Evolutionary conservation across 2,113 vertebrate species (phyloP), one percentile per base, ranked within the genome.

Genomic region (Archocentrus centrarchus): DNA sequence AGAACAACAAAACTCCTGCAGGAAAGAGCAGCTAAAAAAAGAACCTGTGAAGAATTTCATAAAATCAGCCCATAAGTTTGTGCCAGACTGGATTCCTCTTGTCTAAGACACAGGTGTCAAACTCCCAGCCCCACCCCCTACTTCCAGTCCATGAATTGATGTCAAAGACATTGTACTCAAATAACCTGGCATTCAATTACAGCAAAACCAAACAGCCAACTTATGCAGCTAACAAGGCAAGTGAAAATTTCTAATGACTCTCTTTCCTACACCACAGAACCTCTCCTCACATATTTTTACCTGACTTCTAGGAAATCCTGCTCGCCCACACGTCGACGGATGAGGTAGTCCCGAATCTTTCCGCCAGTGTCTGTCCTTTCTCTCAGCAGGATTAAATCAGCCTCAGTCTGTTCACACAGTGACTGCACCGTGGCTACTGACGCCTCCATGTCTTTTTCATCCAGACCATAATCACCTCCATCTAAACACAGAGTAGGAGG

Each of bases 221-320:
- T 20, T 70, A 1, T 18, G 5, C 24, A 20, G 1, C 50, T 53
- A 70, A 53, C 24, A 47, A 70, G 30, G 17, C 44, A 44, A 37
- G 37, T 66, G 37, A 27, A n/a, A 44, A 44, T 32, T 55, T 5
- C 47, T 53, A 50, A 0, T 53, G 44, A 70, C 27, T 70, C 66
- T 70, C 30, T 53, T 30, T 24, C 44, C 17, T 20, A 13, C 17
- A 30, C 3, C 17, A 32, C 1, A 30, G 22, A 78, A 60, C 14
- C 4, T 27, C n/a, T 10, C 63, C 5, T 70, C 39, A 30, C 96
- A 7, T 5, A 9, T 7, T 55, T 63, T 96, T 93, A 99, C 98
- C 98, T 97, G 95, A 99, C 98, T 95, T 99, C 98, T 94, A 99
- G 95, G 95, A 99, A 99, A 93, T 99, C 98, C 86, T 97, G 96